phyloP scores from a whole-genome alignment of 2,888 invertebrate genomes.

The Catocala fraxini region DNA sequence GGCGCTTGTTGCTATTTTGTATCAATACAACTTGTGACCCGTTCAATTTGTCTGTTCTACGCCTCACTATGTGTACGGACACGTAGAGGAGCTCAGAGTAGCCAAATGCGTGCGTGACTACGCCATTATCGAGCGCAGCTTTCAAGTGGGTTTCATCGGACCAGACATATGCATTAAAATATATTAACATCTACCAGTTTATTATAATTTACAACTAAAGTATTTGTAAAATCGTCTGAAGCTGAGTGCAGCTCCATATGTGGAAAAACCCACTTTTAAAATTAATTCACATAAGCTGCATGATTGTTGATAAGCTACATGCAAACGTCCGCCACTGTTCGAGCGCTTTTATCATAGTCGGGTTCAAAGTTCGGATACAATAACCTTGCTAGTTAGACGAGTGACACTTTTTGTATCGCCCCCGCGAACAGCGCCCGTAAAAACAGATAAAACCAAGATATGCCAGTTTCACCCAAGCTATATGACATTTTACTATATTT shows the following conservation, averaged over 20 bases:
- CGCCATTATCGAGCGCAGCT: constrained; percentile 25
- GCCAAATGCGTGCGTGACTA: constrained; percentile 2
- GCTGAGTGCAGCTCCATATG: too few relatives aligned
- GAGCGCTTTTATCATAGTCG: constrained; percentile 71
- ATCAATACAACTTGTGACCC: constrained; percentile 56
- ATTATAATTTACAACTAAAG: too few relatives aligned
- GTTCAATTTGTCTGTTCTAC: constrained; percentile 43
- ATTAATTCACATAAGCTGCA: constrained; percentile 30
- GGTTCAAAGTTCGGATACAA: constrained; percentile 79
- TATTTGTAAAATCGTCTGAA: too few relatives aligned
- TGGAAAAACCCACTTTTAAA: constrained; percentile 2
- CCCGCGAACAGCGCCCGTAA: constrained; percentile 10
- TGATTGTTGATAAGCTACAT: constrained; percentile 71
- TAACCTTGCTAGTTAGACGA: constrained; percentile 56
- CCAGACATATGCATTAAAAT: constrained; percentile 9
- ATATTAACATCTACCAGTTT: too few relatives aligned
- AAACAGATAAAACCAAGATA: constrained; percentile 26
- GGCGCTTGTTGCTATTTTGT: constrained; percentile 62
- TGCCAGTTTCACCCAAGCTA: constrained; percentile 14
- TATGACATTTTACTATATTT: constrained; percentile 8
- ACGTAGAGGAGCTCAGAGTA: background rate
- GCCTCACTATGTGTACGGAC: background rate
- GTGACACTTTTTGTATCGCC: constrained; percentile 48
- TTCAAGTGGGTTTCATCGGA: constrained; percentile 49
- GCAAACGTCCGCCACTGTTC: constrained; percentile 64